A percentile compares a stretch with the other conserved stretches of the same genome.
Conservation (phyloP, 2,113 vertebrate genomes). For the Passer montanus region DNA sequence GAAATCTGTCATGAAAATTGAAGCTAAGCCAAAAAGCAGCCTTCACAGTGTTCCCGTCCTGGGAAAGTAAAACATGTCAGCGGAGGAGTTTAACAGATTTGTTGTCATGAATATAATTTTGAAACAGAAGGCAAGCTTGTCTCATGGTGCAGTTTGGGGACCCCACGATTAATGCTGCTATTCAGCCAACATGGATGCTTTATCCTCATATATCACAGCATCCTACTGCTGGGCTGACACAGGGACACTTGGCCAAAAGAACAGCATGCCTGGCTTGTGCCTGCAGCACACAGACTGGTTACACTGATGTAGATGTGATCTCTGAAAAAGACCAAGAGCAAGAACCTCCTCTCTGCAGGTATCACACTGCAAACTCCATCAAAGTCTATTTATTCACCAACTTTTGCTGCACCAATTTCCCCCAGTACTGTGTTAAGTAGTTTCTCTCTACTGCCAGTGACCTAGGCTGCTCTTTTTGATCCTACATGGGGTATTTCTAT, state of each 20-base stretch:
- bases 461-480: background rate
- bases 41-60: slow-evolving; percentile 55
- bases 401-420: background rate
- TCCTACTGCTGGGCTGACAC: background rate
- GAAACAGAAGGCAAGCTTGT: slow-evolving; percentile 75
- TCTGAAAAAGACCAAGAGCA: background rate
- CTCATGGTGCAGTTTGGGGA: slow-evolving; percentile 37
- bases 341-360: background rate
- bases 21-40: slow-evolving; percentile 38
- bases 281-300: background rate
- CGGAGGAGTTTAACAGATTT: slow-evolving; percentile 73
- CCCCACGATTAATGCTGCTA: slow-evolving; percentile 59
- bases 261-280: background rate
- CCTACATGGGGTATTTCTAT: background rate
- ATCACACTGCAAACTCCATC: background rate
- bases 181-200: slow-evolving; percentile 7
- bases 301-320: background rate
- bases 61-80: slow-evolving; percentile 67
- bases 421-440: rapidly evolving
- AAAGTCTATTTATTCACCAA: background rate
- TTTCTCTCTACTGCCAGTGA: background rate
- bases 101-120: slow-evolving; percentile 62
- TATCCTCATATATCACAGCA: background rate
- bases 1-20: slow-evolving; percentile 5
- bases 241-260: background rate